Base-by-base conservation (phyloP, 2,113 vertebrate species). In the Balaeniceps rex region DNA sequence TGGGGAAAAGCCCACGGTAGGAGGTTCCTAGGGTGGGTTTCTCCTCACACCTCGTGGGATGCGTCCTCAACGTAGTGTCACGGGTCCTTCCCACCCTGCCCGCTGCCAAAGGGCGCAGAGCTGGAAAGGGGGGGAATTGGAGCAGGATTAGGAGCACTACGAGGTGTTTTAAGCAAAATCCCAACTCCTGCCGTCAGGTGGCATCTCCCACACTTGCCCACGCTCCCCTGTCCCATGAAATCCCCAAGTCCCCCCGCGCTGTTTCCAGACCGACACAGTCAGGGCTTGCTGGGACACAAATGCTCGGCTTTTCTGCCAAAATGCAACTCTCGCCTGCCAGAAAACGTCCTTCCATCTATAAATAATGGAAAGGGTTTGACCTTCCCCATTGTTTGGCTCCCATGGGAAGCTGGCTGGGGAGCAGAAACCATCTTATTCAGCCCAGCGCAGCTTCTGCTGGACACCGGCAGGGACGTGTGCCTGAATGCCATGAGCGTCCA, bases 21-120 rank as follows among this genome's bases (percentile, higher is more conserved):
- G 82, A 58, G 69, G 23, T 66, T 14, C 55, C 60, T 42, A 2
- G 23, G 40, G 46, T 23, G 52, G 22, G 26, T 24, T 76, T 76
- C 64, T 58, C 38, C 28, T 47, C 12, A 11, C 11, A 0, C 0
- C 0, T 21, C 74, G 4, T 4, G 0, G 0, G 66, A 21, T 3
- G 17, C 0, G 0, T 17, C 58, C 29, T 61, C 51, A 3, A 0
- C 0, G 11, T 5, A 10, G 55, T 12, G 40, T 2, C 6, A 36
- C 11, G 74, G 34, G 60, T 57, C 51, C 19, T 55, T 25, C 44
- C 10, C 5, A 10, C 23, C 40, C 69, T 4, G n/a, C n/a, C n/a
- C n/a, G n/a, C n/a, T n/a, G n/a, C 5, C 17, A 16, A 19, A 65
- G 25, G 65, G 18, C 9, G 0, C 18, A 1, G 57, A 26, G 28